phyloP scores from a whole-genome alignment of 2,888 invertebrate genomes.

The Crepidodera aurea region DNA sequence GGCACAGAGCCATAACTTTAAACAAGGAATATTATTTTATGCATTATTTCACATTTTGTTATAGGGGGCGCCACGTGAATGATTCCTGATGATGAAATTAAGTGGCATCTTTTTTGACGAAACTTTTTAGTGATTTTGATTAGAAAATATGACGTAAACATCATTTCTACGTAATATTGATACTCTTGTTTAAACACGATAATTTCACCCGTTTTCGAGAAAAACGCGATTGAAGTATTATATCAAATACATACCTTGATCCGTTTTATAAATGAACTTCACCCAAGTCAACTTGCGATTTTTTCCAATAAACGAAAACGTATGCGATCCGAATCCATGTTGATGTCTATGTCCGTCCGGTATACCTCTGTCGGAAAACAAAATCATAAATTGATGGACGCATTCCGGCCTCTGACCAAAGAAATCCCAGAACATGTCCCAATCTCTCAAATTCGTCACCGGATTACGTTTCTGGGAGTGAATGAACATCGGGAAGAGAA shows the following conservation, averaged over 20 bases:
- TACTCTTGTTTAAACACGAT: too few species aligned
- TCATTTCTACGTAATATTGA: too few species aligned
- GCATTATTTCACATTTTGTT: too few species aligned
- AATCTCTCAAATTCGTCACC: constrained; percentile 84
- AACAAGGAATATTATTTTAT: too few species aligned
- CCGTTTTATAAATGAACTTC: constrained; percentile 90
- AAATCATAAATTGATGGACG: constrained; percentile 75
- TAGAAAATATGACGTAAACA: too few species aligned
- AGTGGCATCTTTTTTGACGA: too few species aligned
- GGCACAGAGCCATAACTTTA: too few species aligned
- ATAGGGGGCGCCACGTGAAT: too few species aligned
- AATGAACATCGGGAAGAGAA: constrained; percentile 90
- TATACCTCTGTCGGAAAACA: constrained; percentile 87
- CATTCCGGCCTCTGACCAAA: constrained; percentile 84
- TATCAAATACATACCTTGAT: constrained; percentile 77
- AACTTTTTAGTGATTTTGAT: too few species aligned
- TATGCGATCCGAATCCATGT: constrained; percentile 93
- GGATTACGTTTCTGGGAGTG: constrained; percentile 96
- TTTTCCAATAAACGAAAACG: constrained; percentile 81
- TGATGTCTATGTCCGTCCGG: constrained; percentile 90
- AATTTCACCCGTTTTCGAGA: too few species aligned
- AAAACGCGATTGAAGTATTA: too few species aligned
- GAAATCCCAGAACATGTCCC: constrained; percentile 96
- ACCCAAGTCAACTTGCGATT: constrained; percentile 59
- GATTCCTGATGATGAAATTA: too few species aligned